Percentiles rank a stretch among this genome's conserved stretches.
Conservation (phyloP, 2,888 invertebrate species). For the Cyclophora punctaria region DNA sequence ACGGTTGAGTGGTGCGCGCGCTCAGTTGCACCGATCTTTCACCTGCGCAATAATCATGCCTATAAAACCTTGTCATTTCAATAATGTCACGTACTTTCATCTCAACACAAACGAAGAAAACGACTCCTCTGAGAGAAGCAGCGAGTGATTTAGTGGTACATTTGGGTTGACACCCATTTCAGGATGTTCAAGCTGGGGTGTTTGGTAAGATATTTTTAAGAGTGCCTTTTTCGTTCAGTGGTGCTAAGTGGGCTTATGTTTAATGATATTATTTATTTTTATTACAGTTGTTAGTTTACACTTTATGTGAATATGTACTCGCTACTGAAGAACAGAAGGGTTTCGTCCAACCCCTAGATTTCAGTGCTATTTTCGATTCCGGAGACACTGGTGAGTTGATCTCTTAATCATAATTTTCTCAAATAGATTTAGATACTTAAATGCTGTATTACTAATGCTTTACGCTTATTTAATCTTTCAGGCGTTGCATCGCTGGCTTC, state of each 20-base stretch:
- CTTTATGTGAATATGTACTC: slow-evolving; percentile 54
- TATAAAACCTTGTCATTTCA: slow-evolving; percentile 73
- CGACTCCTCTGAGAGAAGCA: slow-evolving; percentile 47
- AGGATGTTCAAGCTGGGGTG: slow-evolving; percentile 55
- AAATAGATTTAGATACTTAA: slow-evolving; percentile 1
- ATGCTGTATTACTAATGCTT: slow-evolving; percentile 16
- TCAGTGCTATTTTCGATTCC: slow-evolving; percentile 67
- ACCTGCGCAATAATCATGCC: slow-evolving; percentile 73
- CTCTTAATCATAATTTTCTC: too few species aligned
- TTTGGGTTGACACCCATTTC: slow-evolving; percentile 62
- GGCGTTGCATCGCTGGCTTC: slow-evolving; percentile 63
- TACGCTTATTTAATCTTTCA: slow-evolving; percentile 42
- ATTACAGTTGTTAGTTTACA: slow-evolving; percentile 58
- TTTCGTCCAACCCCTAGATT: slow-evolving; percentile 73
- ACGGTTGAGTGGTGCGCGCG: slow-evolving; percentile 67
- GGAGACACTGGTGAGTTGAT: slow-evolving; percentile 48
- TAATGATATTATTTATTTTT: slow-evolving; percentile 5
- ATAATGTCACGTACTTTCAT: slow-evolving; percentile 71
- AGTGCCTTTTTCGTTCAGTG: slow-evolving; percentile 40
- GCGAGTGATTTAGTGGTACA: slow-evolving; percentile 30
- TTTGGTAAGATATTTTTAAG: slow-evolving; percentile 44
- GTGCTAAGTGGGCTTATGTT: slow-evolving; percentile 49
- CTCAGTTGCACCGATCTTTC: slow-evolving; percentile 70
- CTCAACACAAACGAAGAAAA: slow-evolving; percentile 61
- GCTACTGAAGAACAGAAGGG: slow-evolving; percentile 52